These are phyloP conservation scores for Tenualosa thibaudeaui DNA, from an alignment of 2,797 vertebrate species.

Conservation along the genomic window DNA sequence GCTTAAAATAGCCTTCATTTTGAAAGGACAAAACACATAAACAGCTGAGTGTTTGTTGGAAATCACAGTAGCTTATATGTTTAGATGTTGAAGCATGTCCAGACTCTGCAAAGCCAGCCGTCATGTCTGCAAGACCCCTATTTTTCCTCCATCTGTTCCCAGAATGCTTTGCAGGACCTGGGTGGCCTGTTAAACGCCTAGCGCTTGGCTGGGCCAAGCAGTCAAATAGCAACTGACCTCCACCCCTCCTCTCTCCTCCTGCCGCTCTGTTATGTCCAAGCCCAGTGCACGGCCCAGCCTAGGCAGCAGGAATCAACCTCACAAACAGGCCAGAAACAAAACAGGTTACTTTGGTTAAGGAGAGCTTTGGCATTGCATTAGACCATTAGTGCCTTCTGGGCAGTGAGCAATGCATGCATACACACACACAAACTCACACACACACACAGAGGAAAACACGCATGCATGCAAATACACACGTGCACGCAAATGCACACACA, in stretches of 20 bases:
- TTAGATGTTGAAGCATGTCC: background rate
- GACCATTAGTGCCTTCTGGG: background rate
- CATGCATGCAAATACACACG: too few relatives aligned
- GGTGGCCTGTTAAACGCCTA: background rate
- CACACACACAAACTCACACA: background rate
- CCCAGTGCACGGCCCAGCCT: background rate
- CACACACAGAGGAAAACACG: too few relatives aligned
- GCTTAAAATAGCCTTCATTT: background rate
- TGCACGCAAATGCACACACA: background rate
- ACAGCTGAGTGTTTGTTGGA: background rate
- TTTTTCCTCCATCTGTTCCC: background rate
- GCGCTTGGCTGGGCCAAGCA: background rate
- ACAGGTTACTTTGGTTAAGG: constrained; percentile 5
- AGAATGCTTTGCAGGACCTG: background rate
- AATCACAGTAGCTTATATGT: background rate
- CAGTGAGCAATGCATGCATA: background rate
- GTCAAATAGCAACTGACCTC: background rate
- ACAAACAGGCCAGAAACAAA: background rate
- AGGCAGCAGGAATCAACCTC: background rate
- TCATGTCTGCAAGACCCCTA: background rate
- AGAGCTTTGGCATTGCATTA: background rate
- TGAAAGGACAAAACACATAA: background rate
- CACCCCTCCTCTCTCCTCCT: background rate
- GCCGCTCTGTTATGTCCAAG: background rate
- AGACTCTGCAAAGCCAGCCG: background rate